Conservation (phyloP, 2,888 invertebrate genomes). For the Lordiphosa andalusiaca region DNA sequence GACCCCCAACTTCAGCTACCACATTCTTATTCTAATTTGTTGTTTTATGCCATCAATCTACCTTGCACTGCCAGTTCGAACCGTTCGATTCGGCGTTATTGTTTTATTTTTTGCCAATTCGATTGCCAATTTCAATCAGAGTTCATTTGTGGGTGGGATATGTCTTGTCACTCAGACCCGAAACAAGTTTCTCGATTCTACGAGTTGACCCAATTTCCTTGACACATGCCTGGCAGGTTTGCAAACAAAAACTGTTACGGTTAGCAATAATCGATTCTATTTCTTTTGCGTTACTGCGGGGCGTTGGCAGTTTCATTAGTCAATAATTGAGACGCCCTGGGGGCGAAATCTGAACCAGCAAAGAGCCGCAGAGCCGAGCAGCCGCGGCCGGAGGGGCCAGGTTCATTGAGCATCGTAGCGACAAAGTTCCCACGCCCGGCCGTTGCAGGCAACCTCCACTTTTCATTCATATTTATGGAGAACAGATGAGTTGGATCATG, state of each 20-base stretch:
- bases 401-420: constrained; percentile 54
- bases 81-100: no score
- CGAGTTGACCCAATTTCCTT: constrained; percentile 73
- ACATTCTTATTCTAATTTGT: constrained; percentile 69
- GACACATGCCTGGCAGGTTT: constrained; percentile 75
- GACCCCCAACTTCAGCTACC: constrained; percentile 58
- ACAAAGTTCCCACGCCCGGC: constrained; percentile 59
- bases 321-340: constrained; percentile 68
- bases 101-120: constrained; percentile 23
- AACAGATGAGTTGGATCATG: constrained; percentile 58
- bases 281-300: constrained; percentile 24
- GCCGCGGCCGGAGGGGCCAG: constrained; percentile 41
- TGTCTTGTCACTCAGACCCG: constrained; percentile 45
- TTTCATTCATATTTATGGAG: constrained; percentile 29
- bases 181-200: constrained; percentile 57
- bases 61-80: constrained; percentile 38
- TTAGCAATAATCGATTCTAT: constrained; percentile 70
- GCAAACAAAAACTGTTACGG: constrained; percentile 69
- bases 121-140: constrained; percentile 60
- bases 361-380: constrained; percentile 11
- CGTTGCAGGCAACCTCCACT: constrained; percentile 64
- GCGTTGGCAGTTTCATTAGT: constrained; percentile 62
- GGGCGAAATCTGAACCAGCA: constrained; percentile 36
- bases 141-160: constrained; percentile 63
- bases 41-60: constrained; percentile 51